Evolutionary conservation across 2,113 vertebrate species (phyloP).

Genomic region (Phylloscopus trochiloides): DNA sequence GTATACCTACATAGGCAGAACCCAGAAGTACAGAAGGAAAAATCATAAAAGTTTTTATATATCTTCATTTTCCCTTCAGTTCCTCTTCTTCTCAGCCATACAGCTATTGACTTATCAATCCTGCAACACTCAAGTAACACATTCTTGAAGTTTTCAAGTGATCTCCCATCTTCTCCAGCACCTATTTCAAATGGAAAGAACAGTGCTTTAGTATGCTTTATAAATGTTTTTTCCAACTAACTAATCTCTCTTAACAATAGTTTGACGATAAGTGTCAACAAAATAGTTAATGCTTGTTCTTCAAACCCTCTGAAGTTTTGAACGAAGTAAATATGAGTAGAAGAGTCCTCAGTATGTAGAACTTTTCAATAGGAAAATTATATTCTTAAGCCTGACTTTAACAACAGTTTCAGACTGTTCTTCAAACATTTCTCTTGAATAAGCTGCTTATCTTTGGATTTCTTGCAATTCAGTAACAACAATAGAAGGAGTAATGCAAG

Average conservation of each 20-base stretch:
- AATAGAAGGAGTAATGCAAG: not conserved
- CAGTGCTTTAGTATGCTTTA: not conserved
- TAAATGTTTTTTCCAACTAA: not conserved
- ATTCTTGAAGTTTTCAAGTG: not conserved
- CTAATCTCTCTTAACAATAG: not conserved
- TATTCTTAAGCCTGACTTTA: not conserved
- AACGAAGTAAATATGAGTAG: not conserved
- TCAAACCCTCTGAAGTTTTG: not conserved
- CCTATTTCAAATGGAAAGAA: not conserved
- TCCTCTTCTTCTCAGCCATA: not conserved
- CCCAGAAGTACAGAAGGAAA: not conserved
- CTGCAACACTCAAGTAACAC: not conserved
- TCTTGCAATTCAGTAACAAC: not conserved
- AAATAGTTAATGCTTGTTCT: not conserved
- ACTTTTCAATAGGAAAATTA: not conserved
- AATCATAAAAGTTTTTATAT: not conserved
- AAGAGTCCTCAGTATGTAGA: not conserved
- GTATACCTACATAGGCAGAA: accelerated
- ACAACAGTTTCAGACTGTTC: not conserved
- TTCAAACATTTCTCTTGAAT: not conserved
- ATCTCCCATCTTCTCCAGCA: not conserved
- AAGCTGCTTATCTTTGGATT: not conserved
- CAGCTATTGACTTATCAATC: not conserved
- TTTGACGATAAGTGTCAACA: not conserved
- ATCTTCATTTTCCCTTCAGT: not conserved